A percentile compares a stretch with the other conserved stretches of the same genome.
Conservation (phyloP, 1,140 invertebrate genomes). For the Vanessa atalanta region DNA sequence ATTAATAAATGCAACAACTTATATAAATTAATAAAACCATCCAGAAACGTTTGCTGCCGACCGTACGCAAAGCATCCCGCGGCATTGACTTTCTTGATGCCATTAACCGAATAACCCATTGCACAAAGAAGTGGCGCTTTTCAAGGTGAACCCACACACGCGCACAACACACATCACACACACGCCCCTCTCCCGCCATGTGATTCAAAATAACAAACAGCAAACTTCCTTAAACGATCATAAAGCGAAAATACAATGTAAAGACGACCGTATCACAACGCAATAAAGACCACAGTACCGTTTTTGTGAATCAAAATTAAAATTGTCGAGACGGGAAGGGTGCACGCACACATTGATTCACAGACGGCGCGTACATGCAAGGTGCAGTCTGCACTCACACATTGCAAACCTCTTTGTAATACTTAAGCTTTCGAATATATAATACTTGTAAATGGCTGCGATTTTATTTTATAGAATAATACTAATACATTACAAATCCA, state of each 20-base stretch:
- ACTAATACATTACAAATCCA: constrained; percentile 1
- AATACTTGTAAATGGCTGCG: constrained; percentile 33
- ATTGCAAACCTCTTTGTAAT: constrained; percentile 33
- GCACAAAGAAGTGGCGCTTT: constrained; percentile 79
- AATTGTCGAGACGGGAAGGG: constrained; percentile 69
- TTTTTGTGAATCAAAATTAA: constrained; percentile 35
- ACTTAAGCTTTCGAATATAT: constrained; percentile 41
- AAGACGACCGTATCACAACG: constrained; percentile 38
- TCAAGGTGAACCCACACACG: constrained; percentile 79
- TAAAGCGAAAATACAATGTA: constrained; percentile 26
- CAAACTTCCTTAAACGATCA: constrained; percentile 35
- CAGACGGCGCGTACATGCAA: constrained; percentile 55
- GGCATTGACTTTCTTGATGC: constrained; percentile 79
- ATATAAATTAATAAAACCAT: neutral
- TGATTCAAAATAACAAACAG: constrained; percentile 72
- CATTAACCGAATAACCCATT: constrained; percentile 81
- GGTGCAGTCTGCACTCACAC: constrained; percentile 69
- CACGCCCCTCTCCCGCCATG: constrained; percentile 48
- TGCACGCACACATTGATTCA: constrained; percentile 60
- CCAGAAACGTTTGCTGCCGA: constrained; percentile 46
- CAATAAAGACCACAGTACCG: constrained; percentile 4
- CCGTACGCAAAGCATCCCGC: constrained; percentile 67
- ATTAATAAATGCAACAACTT: neutral
- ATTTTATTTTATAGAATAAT: constrained; percentile 24
- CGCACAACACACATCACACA: constrained; percentile 40